Base-by-base conservation (phyloP, 1,140 invertebrate species). In the Euwallacea fornicatus region DNA sequence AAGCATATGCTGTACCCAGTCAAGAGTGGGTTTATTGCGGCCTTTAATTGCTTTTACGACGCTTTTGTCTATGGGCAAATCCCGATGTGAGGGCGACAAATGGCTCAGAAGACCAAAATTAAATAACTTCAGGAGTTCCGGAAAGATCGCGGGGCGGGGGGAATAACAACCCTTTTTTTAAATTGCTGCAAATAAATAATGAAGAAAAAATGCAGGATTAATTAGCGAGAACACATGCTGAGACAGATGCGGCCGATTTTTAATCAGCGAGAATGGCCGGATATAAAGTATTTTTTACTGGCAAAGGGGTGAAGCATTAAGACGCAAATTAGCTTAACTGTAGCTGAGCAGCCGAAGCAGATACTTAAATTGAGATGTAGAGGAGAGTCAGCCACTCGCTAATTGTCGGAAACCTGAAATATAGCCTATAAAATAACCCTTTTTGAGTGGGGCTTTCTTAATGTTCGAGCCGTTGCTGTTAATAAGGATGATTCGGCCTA, bases 361-460 rank as follows among this genome's bases (percentile, higher is more conserved):
- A 78, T 80, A 78, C 76, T 78, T 78, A 80, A 78, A 80, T 80
- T 78, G 77, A 80, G 77, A 78, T 78, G 78, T 78, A 79, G 73
- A 73, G 77, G 46, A 78, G 78, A 78, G 78, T 80, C 77, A 80
- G 75, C 76, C 75, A 78, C 77, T 80, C 76, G 78, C 78, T 79
- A 79, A 79, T 79, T 79, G 77, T 76, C 65, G 65, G 69, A 68
- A 76, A 74, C 71, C 74, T 76, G 74, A 78, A 78, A 77, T 78
- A 78, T 78, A 74, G 77, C 76, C 73, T 72, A 78, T 78, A 76
- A 78, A 78, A 74, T 75, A 76, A 76, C 73, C 75, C 75, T 73
- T 76, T 76, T 70, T 68, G 75, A 74, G 53, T 59, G 63, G 50
- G 53, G 10, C 67, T 61, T 70, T 60, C 60, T 68, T 63, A 75